phyloP scores from a whole-genome alignment of 2,113 vertebrate species.

The Melospiza georgiana region DNA sequence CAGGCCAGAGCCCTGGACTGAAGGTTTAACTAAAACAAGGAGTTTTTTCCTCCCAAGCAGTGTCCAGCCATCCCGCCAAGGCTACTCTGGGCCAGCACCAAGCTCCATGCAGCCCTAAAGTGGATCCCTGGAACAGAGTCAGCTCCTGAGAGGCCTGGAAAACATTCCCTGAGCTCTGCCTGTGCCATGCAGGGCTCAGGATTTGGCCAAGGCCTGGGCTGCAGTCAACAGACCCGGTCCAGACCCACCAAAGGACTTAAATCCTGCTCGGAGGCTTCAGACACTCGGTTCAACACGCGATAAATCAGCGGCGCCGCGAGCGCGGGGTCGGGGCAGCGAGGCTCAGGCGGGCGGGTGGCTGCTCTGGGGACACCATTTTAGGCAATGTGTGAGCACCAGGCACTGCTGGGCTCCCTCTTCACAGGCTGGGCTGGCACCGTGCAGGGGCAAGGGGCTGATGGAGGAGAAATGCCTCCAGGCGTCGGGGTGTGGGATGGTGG shows the following conservation, averaged over 20 bases:
- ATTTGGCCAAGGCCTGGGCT: background rate
- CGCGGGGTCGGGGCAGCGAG: background rate
- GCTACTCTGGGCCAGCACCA: background rate
- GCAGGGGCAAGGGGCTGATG: background rate
- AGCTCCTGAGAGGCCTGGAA: background rate
- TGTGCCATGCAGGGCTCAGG: background rate
- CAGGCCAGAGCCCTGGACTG: background rate
- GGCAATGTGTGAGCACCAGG: constrained; percentile 33
- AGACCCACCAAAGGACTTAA: background rate
- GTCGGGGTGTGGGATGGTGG: background rate
- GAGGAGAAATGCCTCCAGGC: background rate
- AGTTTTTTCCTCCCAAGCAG: background rate
- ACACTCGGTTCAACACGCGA: background rate
- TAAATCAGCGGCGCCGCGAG: background rate
- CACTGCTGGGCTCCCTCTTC: background rate
- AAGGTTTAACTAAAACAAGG: background rate
- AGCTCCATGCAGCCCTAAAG: background rate
- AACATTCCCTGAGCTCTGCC: background rate
- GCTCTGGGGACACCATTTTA: constrained; percentile 49
- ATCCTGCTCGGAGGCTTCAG: background rate
- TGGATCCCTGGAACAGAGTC: constrained; percentile 27
- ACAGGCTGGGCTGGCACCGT: background rate
- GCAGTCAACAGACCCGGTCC: background rate
- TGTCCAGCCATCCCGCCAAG: background rate
- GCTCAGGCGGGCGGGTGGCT: background rate